phyloP scores from a whole-genome alignment of 2,888 invertebrate genomes.

The Cotesia congregata region DNA sequence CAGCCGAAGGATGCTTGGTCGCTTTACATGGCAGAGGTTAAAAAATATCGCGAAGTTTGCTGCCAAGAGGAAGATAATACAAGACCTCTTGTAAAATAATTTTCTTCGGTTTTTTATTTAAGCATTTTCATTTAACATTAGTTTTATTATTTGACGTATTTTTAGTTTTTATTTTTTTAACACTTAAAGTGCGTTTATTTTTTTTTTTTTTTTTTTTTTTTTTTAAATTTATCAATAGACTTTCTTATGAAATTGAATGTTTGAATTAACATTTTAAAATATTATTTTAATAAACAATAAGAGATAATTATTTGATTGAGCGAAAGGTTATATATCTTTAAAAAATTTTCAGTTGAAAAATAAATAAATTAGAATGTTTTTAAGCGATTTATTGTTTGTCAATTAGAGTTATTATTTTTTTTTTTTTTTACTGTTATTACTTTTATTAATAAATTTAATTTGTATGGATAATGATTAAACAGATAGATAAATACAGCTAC shows the following conservation, averaged over 20 bases:
- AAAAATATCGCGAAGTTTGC: conserved; percentile 91
- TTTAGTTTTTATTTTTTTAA: background rate
- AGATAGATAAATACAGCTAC: conserved; percentile 19
- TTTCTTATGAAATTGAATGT: background rate
- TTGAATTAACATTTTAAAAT: background rate
- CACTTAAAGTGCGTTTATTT: conserved; percentile 47
- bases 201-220: conserved; percentile 66
- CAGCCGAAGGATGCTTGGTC: conserved; percentile 92
- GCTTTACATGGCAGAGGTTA: conserved; percentile 93
- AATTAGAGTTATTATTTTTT: background rate
- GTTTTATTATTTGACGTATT: background rate
- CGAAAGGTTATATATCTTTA: conserved; percentile 4
- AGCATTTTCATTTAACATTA: conserved; percentile 40
- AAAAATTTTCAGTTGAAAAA: background rate
- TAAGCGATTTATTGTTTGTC: background rate
- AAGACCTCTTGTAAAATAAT: conserved; percentile 89
- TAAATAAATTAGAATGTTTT: background rate
- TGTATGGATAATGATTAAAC: background rate
- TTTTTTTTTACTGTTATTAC: background rate
- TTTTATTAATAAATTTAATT: background rate
- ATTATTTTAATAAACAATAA: conserved; percentile 15
- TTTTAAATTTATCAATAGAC: too few species aligned
- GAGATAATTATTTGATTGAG: conserved; percentile 43
- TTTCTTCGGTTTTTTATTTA: conserved; percentile 46
- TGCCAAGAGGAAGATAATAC: conserved; percentile 94